These are phyloP conservation scores for Drosophila nasuta DNA, from an alignment of 1,140 invertebrate species.

Conservation along the genomic window DNA sequence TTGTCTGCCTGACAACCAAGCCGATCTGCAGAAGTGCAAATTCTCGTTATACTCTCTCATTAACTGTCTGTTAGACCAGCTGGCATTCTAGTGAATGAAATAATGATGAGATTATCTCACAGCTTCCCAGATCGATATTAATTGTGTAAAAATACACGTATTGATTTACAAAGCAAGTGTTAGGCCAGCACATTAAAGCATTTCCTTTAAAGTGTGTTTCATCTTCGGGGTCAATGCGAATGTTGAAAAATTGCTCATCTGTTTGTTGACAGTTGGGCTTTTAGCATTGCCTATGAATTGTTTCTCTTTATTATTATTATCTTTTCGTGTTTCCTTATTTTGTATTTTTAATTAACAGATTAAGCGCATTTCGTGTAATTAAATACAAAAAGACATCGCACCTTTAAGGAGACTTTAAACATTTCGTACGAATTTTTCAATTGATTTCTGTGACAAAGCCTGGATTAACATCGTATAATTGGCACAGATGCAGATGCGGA, in stretches of 20 bases:
- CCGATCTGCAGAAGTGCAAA: conserved; percentile 30
- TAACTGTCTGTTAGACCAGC: not conserved
- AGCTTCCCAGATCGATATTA: not conserved
- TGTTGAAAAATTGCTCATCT: conserved; percentile 25
- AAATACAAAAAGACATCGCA: conserved; percentile 31
- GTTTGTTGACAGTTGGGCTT: conserved; percentile 54
- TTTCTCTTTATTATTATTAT: conserved; percentile 63
- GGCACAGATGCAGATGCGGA: conserved; percentile 33
- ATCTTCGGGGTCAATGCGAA: not conserved
- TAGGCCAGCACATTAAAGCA: not conserved
- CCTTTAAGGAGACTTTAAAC: conserved; percentile 45
- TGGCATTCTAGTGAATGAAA: not conserved
- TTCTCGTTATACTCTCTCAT: conserved; percentile 30
- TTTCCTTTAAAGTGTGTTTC: conserved; percentile 1
- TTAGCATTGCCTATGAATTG: conserved; percentile 47
- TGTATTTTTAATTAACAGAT: conserved; percentile 74
- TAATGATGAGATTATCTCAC: conserved; percentile 4
- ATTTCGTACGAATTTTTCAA: conserved; percentile 23
- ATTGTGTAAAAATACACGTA: not conserved
- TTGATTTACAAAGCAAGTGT: not conserved
- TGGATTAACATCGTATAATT: conserved; percentile 67
- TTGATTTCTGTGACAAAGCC: conserved; percentile 41
- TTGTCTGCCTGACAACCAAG: conserved; percentile 36
- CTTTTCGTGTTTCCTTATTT: conserved; percentile 51
- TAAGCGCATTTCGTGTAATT: conserved; percentile 54